phyloP scores from a whole-genome alignment of 2,113 vertebrate species.

The Neodon shergylaensis region DNA sequence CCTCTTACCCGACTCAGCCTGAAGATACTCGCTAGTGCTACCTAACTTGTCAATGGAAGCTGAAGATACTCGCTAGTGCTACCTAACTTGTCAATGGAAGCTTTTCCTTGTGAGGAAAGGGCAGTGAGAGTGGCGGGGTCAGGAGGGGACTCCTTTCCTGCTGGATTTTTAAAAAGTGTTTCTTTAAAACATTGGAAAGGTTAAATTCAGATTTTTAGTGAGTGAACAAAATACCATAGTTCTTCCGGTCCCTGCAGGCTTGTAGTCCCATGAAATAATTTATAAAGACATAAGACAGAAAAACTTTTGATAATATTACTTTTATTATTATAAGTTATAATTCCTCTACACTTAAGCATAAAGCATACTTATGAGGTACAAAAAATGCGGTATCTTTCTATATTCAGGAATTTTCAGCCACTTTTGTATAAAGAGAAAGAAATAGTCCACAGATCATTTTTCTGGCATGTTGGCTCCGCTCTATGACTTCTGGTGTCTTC shows the following conservation, averaged over 20 bases:
- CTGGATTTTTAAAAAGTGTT: not conserved
- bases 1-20: not conserved
- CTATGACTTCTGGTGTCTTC: conserved; percentile 21
- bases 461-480: not conserved
- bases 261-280: conserved; percentile 58
- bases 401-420: not conserved
- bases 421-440: conserved; percentile 51
- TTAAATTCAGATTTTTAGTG: conserved; percentile 32
- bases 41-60: not conserved
- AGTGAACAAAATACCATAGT: conserved; percentile 17
- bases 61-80: too few species aligned
- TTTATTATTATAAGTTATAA: conserved; percentile 55
- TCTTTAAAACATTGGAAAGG: conserved; percentile 18
- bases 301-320: conserved; percentile 42
- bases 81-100: not conserved
- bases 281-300: conserved; percentile 20
- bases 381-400: conserved; percentile 36
- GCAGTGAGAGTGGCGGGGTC: not conserved
- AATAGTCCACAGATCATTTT: conserved; percentile 18
- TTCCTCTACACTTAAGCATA: not conserved
- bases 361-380: not conserved
- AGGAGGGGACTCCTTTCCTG: not conserved
- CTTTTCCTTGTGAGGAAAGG: conserved; percentile 44
- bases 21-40: not conserved
- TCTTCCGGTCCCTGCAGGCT: not conserved